These are phyloP conservation scores for Deroplatys truncata DNA, from an alignment of 2,888 invertebrate species.

Conservation along the genomic window DNA sequence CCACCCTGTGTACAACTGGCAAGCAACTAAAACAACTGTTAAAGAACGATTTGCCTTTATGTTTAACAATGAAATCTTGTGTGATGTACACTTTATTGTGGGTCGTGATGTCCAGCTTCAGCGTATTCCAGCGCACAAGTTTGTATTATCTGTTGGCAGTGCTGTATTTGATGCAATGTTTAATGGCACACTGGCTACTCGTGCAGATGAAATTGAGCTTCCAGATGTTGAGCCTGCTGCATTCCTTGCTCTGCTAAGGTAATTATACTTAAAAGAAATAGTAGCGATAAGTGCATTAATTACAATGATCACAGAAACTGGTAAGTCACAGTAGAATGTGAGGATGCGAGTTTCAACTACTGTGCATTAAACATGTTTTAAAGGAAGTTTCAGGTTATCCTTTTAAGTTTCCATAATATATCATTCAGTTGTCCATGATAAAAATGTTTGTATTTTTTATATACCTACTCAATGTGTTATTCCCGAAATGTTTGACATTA, in stretches of 20 bases:
- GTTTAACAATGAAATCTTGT: constrained; percentile 60
- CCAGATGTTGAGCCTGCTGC: constrained; percentile 82
- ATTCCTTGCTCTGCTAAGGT: constrained; percentile 66
- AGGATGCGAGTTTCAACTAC: too few relatives aligned
- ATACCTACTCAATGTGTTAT: too few relatives aligned
- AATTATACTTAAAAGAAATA: not conserved
- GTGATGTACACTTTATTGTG: constrained; percentile 75
- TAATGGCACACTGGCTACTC: constrained; percentile 67
- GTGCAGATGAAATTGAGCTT: constrained; percentile 68
- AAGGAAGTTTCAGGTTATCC: too few relatives aligned
- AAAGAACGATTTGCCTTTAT: constrained; percentile 70
- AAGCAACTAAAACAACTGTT: constrained; percentile 69
- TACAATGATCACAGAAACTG: not conserved
- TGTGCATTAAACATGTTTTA: too few relatives aligned
- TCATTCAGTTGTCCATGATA: too few relatives aligned
- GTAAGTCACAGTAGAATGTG: too few relatives aligned
- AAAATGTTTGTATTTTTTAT: too few relatives aligned
- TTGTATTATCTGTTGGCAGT: constrained; percentile 75
- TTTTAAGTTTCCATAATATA: not conserved
- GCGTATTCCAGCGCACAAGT: constrained; percentile 73
- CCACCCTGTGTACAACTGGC: constrained; percentile 55
- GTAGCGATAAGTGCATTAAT: not conserved
- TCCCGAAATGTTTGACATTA: too few relatives aligned
- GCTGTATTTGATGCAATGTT: constrained; percentile 87
- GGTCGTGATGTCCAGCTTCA: constrained; percentile 65